Percentiles rank a stretch among this genome's conserved stretches.
phyloP scores from a whole-genome alignment of 2,797 vertebrate genomes.

The Knipowitschia caucasica region DNA sequence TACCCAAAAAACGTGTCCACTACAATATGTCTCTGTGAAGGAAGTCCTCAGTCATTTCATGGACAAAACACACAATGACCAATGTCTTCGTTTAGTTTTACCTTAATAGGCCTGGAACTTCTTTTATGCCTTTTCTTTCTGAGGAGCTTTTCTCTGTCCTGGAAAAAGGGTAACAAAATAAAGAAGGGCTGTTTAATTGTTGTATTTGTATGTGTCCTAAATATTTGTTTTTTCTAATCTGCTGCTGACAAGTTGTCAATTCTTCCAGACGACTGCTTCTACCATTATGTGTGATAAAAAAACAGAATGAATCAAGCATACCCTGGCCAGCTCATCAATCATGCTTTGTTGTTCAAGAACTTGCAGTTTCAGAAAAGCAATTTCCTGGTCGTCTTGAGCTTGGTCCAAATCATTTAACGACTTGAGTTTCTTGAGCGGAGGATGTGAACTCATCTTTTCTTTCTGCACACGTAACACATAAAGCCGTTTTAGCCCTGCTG shows the following conservation, averaged over 20 bases:
- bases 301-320: conserved; percentile 55
- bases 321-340: conserved; percentile 96
- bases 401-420: conserved; percentile 97
- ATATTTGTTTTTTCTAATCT: no score
- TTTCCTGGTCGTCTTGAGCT: conserved; percentile 95
- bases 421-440: conserved; percentile 93
- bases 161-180: conserved; percentile 8
- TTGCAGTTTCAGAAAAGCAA: conserved; percentile 96
- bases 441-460: conserved; percentile 92
- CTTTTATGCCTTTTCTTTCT: conserved; percentile 95
- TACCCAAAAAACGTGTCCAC: conserved; percentile 94
- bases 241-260: no score
- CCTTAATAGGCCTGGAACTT: conserved; percentile 95
- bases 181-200: no score
- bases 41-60: no score
- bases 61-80: background rate
- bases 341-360: conserved; percentile 97
- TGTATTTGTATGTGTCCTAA: no score
- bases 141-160: conserved; percentile 96
- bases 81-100: conserved; percentile 36
- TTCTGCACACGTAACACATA: conserved; percentile 71
- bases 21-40: conserved; percentile 86
- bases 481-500: background rate
- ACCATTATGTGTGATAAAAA: background rate
- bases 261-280: no score